Base-by-base conservation (phyloP, 1,140 invertebrate genomes). In the Archivesica marissinica region DNA sequence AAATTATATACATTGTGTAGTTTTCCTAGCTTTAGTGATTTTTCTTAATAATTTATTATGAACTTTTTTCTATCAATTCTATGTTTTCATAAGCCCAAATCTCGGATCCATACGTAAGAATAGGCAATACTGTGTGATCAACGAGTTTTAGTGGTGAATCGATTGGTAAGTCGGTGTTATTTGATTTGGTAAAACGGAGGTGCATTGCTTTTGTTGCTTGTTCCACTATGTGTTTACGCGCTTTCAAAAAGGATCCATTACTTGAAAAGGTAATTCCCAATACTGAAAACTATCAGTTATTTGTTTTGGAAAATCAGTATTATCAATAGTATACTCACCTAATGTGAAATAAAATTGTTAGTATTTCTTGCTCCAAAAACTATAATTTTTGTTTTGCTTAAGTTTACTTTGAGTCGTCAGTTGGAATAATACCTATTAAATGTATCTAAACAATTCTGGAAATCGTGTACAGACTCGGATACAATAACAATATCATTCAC, bases 81-180 rank as follows among this genome's bases (percentile, higher is more conserved):
- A 59, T 15, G 28, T 77, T 77, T 77, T 75, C 72, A 30, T 23
- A 75, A 50, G 13, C 72, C 17, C 17, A 75, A 13, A 75, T 52
- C 30, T 75, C 72, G 20, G 41, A 75, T 47, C 72, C 72, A 52
- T 75, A 75, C 0, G 72, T 75, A 11, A 75, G 72, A 75, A 75
- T 75, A 25, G 72, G 72, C 7, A 75, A 52, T 9, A 75, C 47
- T 13, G 41, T 75, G 33, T 77, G 74, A 28, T 56, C 74, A 77
- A 77, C 54, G 17, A 77, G 52, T 59, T 77, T 77, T 20, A 77
- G 30, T 9, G 39, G 25, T 15, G 59, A 30, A 44, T 56, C 47
- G 15, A 77, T 25, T 35, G 74, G 75, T 25, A 78, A 33, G 30
- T 64, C 56, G 6, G 75, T 39, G 39, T 59, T 78, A 4, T 78